Evolutionary conservation across 2,113 vertebrate species (phyloP), one percentile per base, ranked within the genome.

Genomic region (Halcyon senegalensis): DNA sequence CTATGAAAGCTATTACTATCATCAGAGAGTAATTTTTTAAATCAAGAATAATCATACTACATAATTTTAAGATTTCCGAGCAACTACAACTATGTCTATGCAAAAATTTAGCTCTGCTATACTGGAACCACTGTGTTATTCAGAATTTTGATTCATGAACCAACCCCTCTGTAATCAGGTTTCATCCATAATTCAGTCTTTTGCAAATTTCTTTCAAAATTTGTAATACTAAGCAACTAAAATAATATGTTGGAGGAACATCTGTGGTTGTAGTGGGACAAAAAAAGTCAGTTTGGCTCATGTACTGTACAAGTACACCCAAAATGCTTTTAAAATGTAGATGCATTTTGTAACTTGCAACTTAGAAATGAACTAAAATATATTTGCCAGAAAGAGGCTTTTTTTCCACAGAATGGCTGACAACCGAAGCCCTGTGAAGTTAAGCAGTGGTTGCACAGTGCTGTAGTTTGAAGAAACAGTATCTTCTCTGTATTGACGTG

Each of bases 91-190:
- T 46, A 33, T 3, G 27, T 25, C 25, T 30, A 19, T 5, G 7
- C 12, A 63, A 74, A 80, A 78, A 58, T 81, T 12, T 7, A 63
- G 7, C 30, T 75, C 35, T 87, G 25, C 51, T 83, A 33, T 14
- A 72, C 10, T 8, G 3, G 39, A 85, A 82, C 8, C 30, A 43
- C 9, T 14, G 30, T 7, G 7, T 79, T 86, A 66, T 25, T 43
- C 30, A 77, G 21, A 89, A 80, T n/a, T 69, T 25, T 62, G 23
- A 48, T 48, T 84, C 33, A 18, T 51, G 17, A 64, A 31, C 16
- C 1, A 0, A 13, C 2, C 11, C 16, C 0, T 2, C 33, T 31
- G 27, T 53, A 62, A 84, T 33, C 16, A n/a, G 27, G 4, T 31
- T 68, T 63, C 44, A 86, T 5, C 8, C 4, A 4, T 41, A 41